Evolutionary conservation across 2,797 vertebrate genomes (phyloP).

Genomic region (Malacoctenus gilli): DNA sequence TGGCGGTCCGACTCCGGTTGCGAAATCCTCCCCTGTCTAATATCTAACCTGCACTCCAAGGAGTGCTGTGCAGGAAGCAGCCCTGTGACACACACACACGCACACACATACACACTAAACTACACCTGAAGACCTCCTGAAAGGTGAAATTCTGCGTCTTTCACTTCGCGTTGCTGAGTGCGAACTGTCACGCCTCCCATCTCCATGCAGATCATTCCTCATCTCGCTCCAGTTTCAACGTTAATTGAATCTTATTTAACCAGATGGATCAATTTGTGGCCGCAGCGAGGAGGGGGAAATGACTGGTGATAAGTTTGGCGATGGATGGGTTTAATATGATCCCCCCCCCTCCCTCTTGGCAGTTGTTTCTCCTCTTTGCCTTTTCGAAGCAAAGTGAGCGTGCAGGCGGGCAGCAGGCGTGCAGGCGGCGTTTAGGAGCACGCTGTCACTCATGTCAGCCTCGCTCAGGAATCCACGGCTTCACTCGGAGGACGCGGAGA

Average conservation of each 20-base stretch:
- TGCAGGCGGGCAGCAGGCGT: constrained; percentile 24
- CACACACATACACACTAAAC: no score
- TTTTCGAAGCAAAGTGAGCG: constrained; percentile 16
- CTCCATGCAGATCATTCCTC: not conserved
- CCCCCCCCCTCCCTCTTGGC: constrained; percentile 3
- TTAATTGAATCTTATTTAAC: constrained; percentile 34
- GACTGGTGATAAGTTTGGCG: constrained; percentile 27
- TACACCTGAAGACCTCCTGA: not conserved
- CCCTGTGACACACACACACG: not conserved
- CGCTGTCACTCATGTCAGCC: constrained; percentile 52
- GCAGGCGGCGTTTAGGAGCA: constrained; percentile 28
- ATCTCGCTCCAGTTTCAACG: constrained; percentile 6
- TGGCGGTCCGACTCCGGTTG: constrained; percentile 55
- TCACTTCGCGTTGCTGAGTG: no score
- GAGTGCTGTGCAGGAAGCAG: constrained; percentile 35
- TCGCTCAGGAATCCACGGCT: constrained; percentile 56
- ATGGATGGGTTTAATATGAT: constrained; percentile 29
- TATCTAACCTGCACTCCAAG: constrained; percentile 54
- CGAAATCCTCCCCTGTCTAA: constrained; percentile 60
- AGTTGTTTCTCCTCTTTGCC: not conserved
- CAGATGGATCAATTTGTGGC: constrained; percentile 29
- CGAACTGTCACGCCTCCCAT: no score
- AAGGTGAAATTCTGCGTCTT: no score
- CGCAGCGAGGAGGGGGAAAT: constrained; percentile 1
- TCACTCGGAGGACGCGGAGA: constrained; percentile 62